A percentile compares a stretch with the other conserved stretches of the same genome.
These are phyloP conservation scores for Sylvia borin DNA, from an alignment of 2,797 vertebrate genomes.

Conservation along the genomic window DNA sequence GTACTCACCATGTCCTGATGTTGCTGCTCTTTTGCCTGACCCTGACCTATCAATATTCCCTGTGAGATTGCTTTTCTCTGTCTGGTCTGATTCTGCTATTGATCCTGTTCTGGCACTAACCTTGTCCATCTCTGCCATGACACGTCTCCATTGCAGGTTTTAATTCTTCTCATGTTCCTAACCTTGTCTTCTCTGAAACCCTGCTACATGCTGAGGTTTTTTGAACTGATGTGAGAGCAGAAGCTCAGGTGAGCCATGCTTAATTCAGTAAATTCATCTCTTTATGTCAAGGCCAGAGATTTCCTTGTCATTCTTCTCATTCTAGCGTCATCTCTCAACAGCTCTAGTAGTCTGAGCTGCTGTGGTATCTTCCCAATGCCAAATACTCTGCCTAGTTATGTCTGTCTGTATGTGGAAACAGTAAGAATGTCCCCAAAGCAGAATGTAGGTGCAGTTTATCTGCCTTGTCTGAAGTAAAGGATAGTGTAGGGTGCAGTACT, in stretches of 20 bases:
- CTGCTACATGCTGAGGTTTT: neutral
- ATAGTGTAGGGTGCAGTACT: neutral
- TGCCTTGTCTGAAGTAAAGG: neutral
- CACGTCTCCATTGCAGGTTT: neutral
- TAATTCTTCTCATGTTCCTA: neutral
- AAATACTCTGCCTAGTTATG: neutral
- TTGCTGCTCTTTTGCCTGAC: neutral
- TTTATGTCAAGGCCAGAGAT: neutral
- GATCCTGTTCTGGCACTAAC: neutral
- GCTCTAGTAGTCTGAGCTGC: neutral
- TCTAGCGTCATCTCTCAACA: neutral
- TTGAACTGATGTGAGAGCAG: neutral
- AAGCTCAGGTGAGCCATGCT: neutral
- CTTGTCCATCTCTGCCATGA: neutral
- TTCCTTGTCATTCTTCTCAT: neutral
- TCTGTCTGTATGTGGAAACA: neutral
- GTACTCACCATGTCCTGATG: neutral
- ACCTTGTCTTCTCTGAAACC: neutral
- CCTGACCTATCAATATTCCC: neutral
- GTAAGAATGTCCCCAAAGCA: neutral
- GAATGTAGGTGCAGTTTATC: neutral
- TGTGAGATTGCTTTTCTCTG: neutral
- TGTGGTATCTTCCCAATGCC: neutral
- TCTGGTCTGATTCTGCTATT: neutral
- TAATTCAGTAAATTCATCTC: neutral